Conservation (phyloP, 2,888 invertebrate species). For the Ommatoiulus sabulosus region DNA sequence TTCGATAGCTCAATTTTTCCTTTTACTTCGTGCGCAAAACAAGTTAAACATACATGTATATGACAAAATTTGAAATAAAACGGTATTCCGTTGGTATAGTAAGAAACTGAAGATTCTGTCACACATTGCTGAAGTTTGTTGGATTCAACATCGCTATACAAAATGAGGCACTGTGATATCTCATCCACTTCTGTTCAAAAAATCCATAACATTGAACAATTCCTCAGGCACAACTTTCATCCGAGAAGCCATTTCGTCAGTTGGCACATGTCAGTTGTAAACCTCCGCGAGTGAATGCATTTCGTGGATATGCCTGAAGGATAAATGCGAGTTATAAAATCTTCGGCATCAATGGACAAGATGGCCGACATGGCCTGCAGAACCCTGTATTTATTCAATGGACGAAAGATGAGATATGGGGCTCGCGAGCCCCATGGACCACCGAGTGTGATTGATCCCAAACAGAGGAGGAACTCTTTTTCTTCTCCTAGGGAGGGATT, state of each 20-base stretch:
- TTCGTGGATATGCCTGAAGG: background rate
- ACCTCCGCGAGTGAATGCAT: background rate
- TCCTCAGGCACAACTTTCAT: background rate
- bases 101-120: no score
- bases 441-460: slow-evolving; percentile 28
- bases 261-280: slow-evolving; percentile 12
- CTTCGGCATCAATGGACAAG: background rate
- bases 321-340: background rate
- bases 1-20: no score
- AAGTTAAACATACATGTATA: no score
- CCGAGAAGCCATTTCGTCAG: background rate
- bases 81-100: no score
- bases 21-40: no score
- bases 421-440: background rate
- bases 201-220: background rate
- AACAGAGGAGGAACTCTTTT: slow-evolving; percentile 2
- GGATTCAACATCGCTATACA: no score
- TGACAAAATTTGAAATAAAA: no score
- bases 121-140: no score
- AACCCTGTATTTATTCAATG: background rate
- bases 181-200: background rate
- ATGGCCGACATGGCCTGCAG: background rate
- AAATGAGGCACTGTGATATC: no score
- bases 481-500: background rate
- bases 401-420: slow-evolving; percentile 36